Evolutionary conservation across 2,797 vertebrate species (phyloP).

Genomic region (Lutjanus argentimaculatus): DNA sequence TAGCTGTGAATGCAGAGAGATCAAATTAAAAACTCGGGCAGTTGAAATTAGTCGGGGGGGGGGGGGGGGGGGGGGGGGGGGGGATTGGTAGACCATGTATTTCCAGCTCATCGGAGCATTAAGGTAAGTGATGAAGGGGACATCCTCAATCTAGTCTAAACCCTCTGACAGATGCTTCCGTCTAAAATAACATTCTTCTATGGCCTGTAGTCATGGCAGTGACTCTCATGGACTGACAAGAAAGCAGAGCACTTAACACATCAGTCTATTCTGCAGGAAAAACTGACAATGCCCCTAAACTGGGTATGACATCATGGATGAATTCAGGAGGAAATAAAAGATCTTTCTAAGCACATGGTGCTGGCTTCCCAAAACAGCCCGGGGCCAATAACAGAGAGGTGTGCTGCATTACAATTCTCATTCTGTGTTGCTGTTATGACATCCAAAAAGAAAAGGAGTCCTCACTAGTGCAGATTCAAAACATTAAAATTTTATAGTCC

Average conservation of each 20-base stretch:
- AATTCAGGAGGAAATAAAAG: constrained; percentile 10
- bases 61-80: no score
- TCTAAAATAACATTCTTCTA: constrained; percentile 45
- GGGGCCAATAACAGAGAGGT: constrained; percentile 7
- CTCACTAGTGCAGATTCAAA: not conserved
- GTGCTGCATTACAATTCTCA: constrained; percentile 13
- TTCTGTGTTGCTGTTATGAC: constrained; percentile 5
- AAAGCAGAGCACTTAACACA: constrained; percentile 18
- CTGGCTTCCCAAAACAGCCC: constrained; percentile 33
- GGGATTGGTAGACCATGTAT: not conserved
- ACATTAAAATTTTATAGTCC: not conserved
- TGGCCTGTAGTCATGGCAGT: constrained; percentile 33
- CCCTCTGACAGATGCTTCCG: constrained; percentile 44
- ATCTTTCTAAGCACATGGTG: constrained; percentile 6
- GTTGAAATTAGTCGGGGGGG: not conserved
- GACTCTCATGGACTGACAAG: constrained; percentile 14
- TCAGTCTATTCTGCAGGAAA: constrained; percentile 23
- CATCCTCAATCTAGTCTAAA: constrained; percentile 42
- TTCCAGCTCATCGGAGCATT: constrained; percentile 49
- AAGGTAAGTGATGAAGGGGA: constrained; percentile 53
- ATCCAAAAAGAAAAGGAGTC: not conserved
- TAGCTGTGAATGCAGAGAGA: not conserved
- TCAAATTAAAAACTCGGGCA: not conserved
- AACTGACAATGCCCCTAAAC: constrained; percentile 34
- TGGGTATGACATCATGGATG: constrained; percentile 58